Conservation (phyloP, 2,888 invertebrate genomes). For the Hyposoter dolosus region DNA sequence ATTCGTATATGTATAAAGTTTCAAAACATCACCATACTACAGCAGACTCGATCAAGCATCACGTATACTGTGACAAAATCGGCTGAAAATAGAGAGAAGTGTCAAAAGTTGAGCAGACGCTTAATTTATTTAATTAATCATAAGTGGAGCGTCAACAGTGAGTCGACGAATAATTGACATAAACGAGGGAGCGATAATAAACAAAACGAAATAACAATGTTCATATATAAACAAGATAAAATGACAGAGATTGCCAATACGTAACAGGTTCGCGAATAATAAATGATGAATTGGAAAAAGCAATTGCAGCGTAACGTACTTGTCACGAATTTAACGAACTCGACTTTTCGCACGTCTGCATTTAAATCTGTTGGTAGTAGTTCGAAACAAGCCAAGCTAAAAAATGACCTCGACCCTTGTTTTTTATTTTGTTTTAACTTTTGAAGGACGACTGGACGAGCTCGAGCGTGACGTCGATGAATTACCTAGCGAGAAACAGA, state of each 20-base stretch:
- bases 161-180: not conserved
- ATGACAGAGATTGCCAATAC: not conserved
- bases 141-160: not conserved
- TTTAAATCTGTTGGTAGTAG: not conserved
- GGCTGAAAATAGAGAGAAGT: not conserved
- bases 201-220: not conserved
- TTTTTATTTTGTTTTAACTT: not conserved
- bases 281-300: not conserved
- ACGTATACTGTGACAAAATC: not conserved
- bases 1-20: not conserved
- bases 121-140: not conserved
- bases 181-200: not conserved
- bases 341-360: not conserved
- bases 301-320: not conserved
- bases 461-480: not conserved
- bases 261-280: not conserved
- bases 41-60: not conserved
- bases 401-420: not conserved
- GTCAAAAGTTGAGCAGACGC: not conserved
- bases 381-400: not conserved
- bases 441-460: not conserved
- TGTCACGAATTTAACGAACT: not conserved
- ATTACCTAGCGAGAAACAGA: not conserved
- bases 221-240: not conserved
- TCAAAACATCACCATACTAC: not conserved